Evolutionary conservation across 2,888 invertebrate genomes (phyloP).

Genomic region (Resseliella maxima): DNA sequence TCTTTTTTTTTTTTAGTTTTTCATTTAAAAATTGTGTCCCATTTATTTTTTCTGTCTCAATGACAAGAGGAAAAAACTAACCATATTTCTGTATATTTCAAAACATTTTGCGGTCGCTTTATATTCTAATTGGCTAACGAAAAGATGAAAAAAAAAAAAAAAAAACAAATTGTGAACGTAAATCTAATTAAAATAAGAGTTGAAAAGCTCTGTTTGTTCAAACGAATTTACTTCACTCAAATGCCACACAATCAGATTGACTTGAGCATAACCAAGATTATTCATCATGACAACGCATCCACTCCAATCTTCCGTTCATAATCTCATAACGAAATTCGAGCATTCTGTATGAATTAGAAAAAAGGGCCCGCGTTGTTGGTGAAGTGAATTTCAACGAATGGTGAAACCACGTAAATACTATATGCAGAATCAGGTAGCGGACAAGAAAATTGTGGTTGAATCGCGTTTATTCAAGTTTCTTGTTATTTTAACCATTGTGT

Average conservation of each 20-base stretch:
- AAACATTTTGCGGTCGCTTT: too few species aligned
- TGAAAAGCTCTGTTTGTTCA: not conserved
- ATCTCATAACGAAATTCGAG: not conserved
- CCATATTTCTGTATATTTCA: too few species aligned
- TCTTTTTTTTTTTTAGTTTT: too few species aligned
- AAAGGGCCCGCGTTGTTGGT: not conserved
- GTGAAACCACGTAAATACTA: not conserved
- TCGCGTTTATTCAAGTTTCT: not conserved
- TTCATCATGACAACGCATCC: constrained; percentile 3
- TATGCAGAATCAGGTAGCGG: not conserved
- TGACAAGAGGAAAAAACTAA: too few species aligned
- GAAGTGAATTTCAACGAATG: constrained; percentile 2
- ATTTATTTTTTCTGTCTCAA: too few species aligned
- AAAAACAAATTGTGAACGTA: not conserved
- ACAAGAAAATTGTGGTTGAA: not conserved
- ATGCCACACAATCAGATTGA: not conserved
- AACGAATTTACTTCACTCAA: not conserved
- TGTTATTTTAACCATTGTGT: not conserved
- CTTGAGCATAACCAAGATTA: not conserved
- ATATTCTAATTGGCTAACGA: too few species aligned
- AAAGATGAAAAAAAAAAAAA: not conserved
- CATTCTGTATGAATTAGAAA: not conserved
- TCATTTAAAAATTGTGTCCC: too few species aligned
- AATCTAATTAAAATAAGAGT: constrained; percentile 33
- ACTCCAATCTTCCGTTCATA: not conserved